phyloP scores from a whole-genome alignment of 2,888 invertebrate species.

The Tipula lateralis region DNA sequence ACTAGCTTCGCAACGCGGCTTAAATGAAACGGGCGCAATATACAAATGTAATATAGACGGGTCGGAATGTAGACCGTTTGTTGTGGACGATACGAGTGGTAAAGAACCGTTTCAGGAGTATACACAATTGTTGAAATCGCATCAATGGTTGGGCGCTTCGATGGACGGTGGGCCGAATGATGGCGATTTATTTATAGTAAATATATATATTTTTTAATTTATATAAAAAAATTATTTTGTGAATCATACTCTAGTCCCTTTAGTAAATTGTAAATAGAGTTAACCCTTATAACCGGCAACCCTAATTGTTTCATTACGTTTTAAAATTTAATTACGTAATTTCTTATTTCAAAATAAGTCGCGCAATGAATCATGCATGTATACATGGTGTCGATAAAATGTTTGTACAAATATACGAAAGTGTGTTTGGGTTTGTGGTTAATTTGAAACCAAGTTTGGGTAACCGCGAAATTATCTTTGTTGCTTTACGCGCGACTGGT shows the following conservation, averaged over 20 bases:
- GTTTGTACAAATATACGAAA: too few relatives aligned
- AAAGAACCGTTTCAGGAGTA: neutral
- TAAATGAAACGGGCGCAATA: conserved; percentile 53
- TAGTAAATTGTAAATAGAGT: neutral
- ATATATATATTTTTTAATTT: neutral
- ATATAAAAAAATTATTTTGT: neutral
- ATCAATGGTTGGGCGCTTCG: conserved; percentile 52
- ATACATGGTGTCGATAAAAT: neutral
- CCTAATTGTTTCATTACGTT: neutral
- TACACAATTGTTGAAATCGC: conserved; percentile 42
- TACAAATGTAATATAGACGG: conserved; percentile 49
- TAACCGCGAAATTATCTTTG: too few relatives aligned
- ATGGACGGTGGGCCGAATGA: conserved; percentile 47
- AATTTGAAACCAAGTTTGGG: too few relatives aligned
- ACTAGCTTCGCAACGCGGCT: conserved; percentile 42
- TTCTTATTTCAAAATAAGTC: neutral
- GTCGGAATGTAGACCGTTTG: conserved; percentile 45
- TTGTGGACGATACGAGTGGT: conserved; percentile 45
- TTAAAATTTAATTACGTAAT: neutral
- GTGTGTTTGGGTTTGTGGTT: too few relatives aligned
- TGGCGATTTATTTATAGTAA: neutral
- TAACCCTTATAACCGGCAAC: neutral
- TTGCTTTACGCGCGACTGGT: too few relatives aligned
- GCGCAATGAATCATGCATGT: neutral
- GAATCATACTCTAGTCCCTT: too few relatives aligned